Base-by-base conservation (phyloP, 2,888 invertebrate genomes). In the Sinhomidia bicolor region DNA sequence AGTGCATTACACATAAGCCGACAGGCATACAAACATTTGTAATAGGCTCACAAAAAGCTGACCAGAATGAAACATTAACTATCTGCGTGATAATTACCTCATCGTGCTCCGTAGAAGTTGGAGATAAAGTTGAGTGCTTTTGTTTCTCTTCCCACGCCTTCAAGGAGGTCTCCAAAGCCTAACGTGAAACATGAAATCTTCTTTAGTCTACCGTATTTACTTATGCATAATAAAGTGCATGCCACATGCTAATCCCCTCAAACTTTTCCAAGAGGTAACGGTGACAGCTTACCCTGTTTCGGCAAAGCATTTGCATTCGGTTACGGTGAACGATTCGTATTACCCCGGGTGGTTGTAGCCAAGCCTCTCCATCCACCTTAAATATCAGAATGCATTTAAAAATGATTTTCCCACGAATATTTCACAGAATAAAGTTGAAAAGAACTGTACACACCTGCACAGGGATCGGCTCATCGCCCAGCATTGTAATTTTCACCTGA, bases 291-390 rank as follows among this genome's bases (percentile, higher is more conserved):
- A 87, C 86, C 81, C 86, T 81, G 41, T 87, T 86, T 20, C 99
- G 95, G 93, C 97, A 98, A 29, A 99, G 94, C 97, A 99, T 98
- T 94, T 99, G 99, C 93, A 99, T 98, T 82, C 99, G 95, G 94
- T 99, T 99, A 94, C 99, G 99, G 94, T 99, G 99, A 92, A 98
- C 96, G 92, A 99, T 99, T 85, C 98, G 95, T 92, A 99, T 98
- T 93, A 98, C 97, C 51, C 99, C 99, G 0, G 99, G 99, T 0
- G 98, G 98, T 94, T 99, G 99, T 57, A 99, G 95, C 99, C 99
- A 99, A 0, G 99, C 99, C 94, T 99, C 99, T 0, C 99, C 99
- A 93, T 99, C 99, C 57, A 99, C 99, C 94, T 92, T 47, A 47
- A 74, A 47, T 32, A 26, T 20, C 0, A 20, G 6, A 74, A 74